Base-by-base conservation (phyloP, 2,797 vertebrate genomes). In the Lycodopsis pacificus region DNA sequence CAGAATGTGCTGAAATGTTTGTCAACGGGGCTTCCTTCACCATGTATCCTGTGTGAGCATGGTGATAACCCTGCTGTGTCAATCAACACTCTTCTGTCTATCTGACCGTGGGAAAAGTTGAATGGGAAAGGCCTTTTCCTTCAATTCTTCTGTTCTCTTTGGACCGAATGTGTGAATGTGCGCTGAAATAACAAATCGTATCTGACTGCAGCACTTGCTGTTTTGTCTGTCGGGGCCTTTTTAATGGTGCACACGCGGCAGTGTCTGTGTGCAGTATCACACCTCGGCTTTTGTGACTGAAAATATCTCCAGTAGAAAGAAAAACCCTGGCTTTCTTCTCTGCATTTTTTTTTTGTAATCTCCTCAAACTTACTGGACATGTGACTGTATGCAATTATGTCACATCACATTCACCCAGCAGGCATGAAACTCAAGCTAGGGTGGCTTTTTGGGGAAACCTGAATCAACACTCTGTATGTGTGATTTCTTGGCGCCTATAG, bases 91-190 rank as follows among this genome's bases (percentile, higher is more conserved):
- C 67, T 72, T 80, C 73, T 79, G 70, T 88, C 83, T 81, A 46
- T 92, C 75, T 86, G 74, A 89, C 65, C 53, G 77, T 94, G 93
- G 92, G 93, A 94, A 93, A 90, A 82, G 71, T 54, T 64, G 32
- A 85, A 81, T 80, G 80, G 81, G 68, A 89, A 92, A 86, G 58
- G 68, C 76, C 7, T 89, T 92, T 92, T 93, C 89, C 80, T 79
- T 74, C 83, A 25, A 84, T 92, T 91, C 89, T 83, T 90, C 83
- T 74, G 46, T 81, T 85, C 79, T 90, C 71, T 80, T 88, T 79
- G 81, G 82, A 80, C 62, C 65, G n/a, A 78, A 34, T 20, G 70
- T 66, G 66, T 62, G 78, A 84, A 71, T 17, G 40, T 69, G 77
- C 36, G 67, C 67, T 85, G 42, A 81, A 84, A 89, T 73, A 89